phyloP scores from a whole-genome alignment of 2,113 vertebrate genomes.

The Empidonax traillii region DNA sequence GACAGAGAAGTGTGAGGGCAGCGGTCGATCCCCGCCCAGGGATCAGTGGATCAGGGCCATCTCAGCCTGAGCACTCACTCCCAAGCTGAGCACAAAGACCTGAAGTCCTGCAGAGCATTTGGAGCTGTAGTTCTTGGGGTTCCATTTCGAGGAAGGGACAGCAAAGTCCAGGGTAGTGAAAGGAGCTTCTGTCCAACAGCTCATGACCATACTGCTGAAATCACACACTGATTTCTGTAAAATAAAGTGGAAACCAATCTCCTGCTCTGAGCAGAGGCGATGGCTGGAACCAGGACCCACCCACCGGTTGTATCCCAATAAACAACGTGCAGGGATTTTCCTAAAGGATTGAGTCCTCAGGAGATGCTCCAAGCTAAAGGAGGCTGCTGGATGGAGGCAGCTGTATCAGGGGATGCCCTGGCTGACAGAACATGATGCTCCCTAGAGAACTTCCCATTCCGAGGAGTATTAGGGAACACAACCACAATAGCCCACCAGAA shows the following conservation, averaged over 20 bases:
- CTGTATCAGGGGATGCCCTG: not conserved
- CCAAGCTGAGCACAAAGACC: not conserved
- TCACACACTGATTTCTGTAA: not conserved
- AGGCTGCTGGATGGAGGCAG: not conserved
- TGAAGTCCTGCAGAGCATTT: not conserved
- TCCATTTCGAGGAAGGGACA: not conserved
- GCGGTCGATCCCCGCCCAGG: not conserved
- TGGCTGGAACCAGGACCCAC: not conserved
- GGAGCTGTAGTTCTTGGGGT: not conserved
- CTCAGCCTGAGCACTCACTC: not conserved
- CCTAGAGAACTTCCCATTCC: not conserved
- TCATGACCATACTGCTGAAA: not conserved
- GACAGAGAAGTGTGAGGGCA: not conserved
- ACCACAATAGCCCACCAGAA: not conserved
- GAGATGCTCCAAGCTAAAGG: not conserved
- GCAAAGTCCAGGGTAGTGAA: accelerated
- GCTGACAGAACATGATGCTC: not conserved
- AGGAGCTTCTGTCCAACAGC: not conserved
- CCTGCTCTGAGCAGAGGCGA: not conserved
- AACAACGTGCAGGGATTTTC: accelerated
- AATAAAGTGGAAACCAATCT: not conserved
- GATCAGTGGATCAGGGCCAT: not conserved
- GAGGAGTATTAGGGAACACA: accelerated
- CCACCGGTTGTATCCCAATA: not conserved
- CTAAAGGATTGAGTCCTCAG: accelerated